phyloP scores from a whole-genome alignment of 1,140 invertebrate genomes.

The Nomia melanderi region DNA sequence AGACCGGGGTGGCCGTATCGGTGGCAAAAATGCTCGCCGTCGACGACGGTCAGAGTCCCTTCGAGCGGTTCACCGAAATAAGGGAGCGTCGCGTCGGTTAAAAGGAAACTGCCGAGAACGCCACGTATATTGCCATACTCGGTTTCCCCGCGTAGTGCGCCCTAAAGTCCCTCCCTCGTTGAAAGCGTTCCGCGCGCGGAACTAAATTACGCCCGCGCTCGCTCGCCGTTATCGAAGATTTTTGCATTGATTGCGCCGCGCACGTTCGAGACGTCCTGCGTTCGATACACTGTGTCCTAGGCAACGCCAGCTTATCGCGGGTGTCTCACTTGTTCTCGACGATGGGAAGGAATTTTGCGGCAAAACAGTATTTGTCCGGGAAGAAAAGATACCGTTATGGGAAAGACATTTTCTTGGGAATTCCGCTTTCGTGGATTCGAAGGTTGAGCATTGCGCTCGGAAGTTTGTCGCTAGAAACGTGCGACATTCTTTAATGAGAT shows the following conservation, averaged over 20 bases:
- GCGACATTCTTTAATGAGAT: too few species aligned
- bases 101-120: conserved; percentile 14
- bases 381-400: too few species aligned
- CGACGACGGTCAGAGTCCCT: conserved; percentile 25
- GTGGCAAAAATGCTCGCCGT: conserved; percentile 38
- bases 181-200: not conserved
- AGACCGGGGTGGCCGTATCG: conserved; percentile 24
- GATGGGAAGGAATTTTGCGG: too few species aligned
- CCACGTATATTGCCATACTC: conserved; percentile 20
- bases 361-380: too few species aligned
- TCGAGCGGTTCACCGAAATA: conserved; percentile 37
- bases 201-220: conserved; percentile 8
- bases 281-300: too few species aligned
- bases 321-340: too few species aligned
- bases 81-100: conserved; percentile 13
- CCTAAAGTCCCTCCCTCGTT: not conserved
- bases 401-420: too few species aligned
- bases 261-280: not conserved
- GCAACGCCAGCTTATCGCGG: too few species aligned
- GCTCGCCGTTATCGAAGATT: conserved; percentile 4
- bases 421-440: too few species aligned
- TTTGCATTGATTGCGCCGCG: not conserved
- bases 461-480: too few species aligned
- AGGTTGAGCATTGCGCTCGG: too few species aligned
- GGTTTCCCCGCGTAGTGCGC: not conserved